Evolutionary conservation across 1,140 invertebrate genomes (phyloP).

Genomic region (Orchestia grillus): DNA sequence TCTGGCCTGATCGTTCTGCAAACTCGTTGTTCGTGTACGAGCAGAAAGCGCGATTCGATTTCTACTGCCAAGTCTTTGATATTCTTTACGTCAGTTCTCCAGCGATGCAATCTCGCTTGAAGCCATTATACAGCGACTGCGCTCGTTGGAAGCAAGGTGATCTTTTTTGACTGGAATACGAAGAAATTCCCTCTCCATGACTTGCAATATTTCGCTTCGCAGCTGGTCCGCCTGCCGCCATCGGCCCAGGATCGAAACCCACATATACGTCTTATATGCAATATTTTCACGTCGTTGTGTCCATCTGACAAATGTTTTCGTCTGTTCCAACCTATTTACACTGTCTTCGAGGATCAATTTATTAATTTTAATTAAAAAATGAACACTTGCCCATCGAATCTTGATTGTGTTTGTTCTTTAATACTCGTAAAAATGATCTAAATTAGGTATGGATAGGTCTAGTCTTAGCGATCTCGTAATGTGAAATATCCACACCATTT

Average conservation of each 20-base stretch:
- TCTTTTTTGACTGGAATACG: background rate
- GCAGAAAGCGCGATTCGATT: too few species aligned
- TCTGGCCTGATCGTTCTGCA: too few species aligned
- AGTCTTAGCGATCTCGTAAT: background rate
- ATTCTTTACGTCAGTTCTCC: background rate
- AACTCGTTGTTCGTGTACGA: too few species aligned
- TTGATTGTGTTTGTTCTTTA: background rate
- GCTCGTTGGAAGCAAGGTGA: background rate
- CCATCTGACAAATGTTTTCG: background rate
- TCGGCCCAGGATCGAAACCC: background rate
- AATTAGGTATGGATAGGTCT: background rate
- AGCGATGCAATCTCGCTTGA: background rate
- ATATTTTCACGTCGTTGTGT: too few species aligned
- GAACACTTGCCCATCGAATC: background rate
- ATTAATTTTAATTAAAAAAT: background rate
- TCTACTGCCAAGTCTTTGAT: too few species aligned
- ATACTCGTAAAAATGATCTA: background rate
- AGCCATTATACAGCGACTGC: background rate
- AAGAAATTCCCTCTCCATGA: background rate
- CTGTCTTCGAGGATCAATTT: background rate
- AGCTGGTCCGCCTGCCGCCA: background rate
- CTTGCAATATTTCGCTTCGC: background rate
- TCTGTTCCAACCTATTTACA: background rate
- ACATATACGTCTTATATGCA: too few species aligned
- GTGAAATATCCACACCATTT: background rate